Percentiles rank a stretch among this genome's conserved stretches.
phyloP scores from a whole-genome alignment of 2,797 vertebrate species.

The Brotula barbata region DNA sequence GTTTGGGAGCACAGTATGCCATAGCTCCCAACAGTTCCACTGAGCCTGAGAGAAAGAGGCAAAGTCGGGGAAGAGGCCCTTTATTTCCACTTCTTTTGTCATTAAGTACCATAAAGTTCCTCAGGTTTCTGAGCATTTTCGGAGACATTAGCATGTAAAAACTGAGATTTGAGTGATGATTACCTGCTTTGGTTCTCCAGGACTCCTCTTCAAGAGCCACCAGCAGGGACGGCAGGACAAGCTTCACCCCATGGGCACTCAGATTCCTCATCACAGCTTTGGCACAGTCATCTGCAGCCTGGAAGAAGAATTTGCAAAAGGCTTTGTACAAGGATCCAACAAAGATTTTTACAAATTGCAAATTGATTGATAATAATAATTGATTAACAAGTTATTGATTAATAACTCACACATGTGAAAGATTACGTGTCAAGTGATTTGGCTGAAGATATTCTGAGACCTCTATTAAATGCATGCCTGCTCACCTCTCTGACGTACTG shows the following conservation, averaged over 20 bases:
- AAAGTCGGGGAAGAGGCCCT: not conserved
- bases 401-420: too few relatives aligned
- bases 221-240: conserved; percentile 94
- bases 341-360: not conserved
- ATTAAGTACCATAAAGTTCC: not conserved
- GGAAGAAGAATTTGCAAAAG: conserved; percentile 1
- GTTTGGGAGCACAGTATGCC: conserved; percentile 97
- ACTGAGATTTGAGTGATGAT: not conserved
- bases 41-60: conserved; percentile 80
- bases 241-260: conserved; percentile 96
- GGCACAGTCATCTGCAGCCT: conserved; percentile 99
- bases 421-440: too few relatives aligned
- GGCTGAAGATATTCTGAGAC: too few relatives aligned
- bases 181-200: conserved; percentile 99
- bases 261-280: conserved; percentile 99
- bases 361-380: too few relatives aligned
- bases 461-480: not conserved
- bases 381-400: too few relatives aligned
- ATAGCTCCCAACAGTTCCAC: conserved; percentile 97
- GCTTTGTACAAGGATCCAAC: too few relatives aligned
- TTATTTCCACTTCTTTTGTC: not conserved
- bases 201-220: conserved; percentile 97
- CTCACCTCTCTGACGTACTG: conserved; percentile 97
- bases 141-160: too few relatives aligned
- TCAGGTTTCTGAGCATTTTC: not conserved